Base-by-base conservation (phyloP, 2,797 vertebrate genomes). In the Myoxocephalus aenaeus region DNA sequence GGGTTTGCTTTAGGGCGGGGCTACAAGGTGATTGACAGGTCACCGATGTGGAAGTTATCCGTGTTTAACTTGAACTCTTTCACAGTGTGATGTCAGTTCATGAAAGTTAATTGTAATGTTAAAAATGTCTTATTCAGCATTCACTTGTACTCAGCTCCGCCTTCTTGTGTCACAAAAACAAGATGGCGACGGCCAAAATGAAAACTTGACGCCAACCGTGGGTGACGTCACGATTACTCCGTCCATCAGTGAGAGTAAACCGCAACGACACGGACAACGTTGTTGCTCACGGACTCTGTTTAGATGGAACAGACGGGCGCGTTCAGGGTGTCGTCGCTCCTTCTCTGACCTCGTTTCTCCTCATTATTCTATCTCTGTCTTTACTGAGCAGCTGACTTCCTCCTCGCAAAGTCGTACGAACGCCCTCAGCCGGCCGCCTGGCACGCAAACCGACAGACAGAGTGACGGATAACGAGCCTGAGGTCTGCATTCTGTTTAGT, bases 401-500 rank as follows among this genome's bases (percentile, higher is more conserved):
- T 75, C 56, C 15, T 29, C 7, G 4, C 32, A 1, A 20, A 77
- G 27, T 46, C 72, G 38, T 20, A 50, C 25, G 4, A 61, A 34
- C 2, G 8, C 11, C 11, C 54, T 44, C 40, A 2, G 5, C 17
- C 32, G 8, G n/a, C 53, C n/a, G 1, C 17, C 46, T n/a, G 56
- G 12, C 54, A 62, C 18, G 34, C 20, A 56, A 10, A 65, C 50
- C 63, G 44, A 38, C 11, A 38, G 38, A 42, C 14, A 48, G 1
- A 46, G 17, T 22, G 25, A 72, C 1, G n/a, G 75, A 63, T 51
- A 62, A 20, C 48, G 7, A 25, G 66, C 70, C 75, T 27, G 61
- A 76, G 65, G 48, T 83, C 44, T 57, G 56, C 17, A 4, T 70
- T 83, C 32, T 70, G 71, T 78, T 78, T 75, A 57, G 51, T 25